phyloP scores from a whole-genome alignment of 1,140 invertebrate species.

The Sycobia sp. region DNA sequence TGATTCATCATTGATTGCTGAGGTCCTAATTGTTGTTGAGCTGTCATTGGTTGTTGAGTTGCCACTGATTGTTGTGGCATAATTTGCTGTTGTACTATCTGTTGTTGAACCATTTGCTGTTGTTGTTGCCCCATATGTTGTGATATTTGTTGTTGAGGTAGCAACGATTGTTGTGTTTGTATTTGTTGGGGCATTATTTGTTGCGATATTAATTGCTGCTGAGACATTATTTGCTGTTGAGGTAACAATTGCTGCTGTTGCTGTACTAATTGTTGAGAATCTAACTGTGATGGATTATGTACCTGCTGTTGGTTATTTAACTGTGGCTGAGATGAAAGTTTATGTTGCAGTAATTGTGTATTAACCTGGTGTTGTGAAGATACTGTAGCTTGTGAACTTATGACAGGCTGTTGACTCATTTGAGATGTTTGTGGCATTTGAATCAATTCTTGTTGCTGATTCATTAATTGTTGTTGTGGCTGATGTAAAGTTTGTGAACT shows the following conservation, averaged over 20 bases:
- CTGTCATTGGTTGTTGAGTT: slow-evolving; percentile 32
- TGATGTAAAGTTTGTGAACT: slow-evolving; percentile 42
- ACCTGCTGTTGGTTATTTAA: slow-evolving; percentile 46
- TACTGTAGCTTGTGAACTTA: slow-evolving; percentile 39
- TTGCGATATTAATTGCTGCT: slow-evolving; percentile 50
- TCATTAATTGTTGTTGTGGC: slow-evolving; percentile 54
- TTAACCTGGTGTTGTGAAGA: slow-evolving; percentile 45
- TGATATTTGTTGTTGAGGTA: slow-evolving; percentile 39
- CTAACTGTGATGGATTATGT: slow-evolving; percentile 35
- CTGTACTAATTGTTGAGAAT: slow-evolving; percentile 38
- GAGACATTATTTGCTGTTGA: slow-evolving; percentile 43
- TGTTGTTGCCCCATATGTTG: slow-evolving; percentile 48
- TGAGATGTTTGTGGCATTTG: slow-evolving; percentile 43
- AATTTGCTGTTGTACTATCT: slow-evolving; percentile 35
- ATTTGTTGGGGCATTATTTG: too few relatives aligned
- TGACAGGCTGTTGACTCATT: slow-evolving; percentile 42
- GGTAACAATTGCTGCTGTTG: slow-evolving; percentile 42
- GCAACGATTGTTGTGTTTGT: slow-evolving; percentile 46
- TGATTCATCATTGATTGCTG: slow-evolving; percentile 43
- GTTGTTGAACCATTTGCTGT: slow-evolving; percentile 32
- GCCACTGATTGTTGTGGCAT: slow-evolving; percentile 39
- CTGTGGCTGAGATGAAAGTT: slow-evolving; percentile 42
- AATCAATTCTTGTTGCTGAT: slow-evolving; percentile 53
- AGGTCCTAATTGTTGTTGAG: slow-evolving; percentile 47
- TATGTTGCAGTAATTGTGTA: slow-evolving; percentile 48